phyloP scores from a whole-genome alignment of 2,113 vertebrate genomes.

The Lutjanus erythropterus region DNA sequence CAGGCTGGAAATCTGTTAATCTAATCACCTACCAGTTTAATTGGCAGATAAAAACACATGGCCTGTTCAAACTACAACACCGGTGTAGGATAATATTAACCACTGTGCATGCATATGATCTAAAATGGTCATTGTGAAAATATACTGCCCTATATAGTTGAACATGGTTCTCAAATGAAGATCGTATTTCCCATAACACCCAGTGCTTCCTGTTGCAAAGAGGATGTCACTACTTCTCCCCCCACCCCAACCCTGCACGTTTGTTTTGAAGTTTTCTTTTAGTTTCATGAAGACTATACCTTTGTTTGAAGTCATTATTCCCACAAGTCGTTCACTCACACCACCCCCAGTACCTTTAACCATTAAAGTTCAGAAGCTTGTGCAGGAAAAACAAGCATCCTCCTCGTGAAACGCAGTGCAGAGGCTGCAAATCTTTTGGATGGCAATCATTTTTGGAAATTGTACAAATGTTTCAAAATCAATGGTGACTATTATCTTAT shows the following conservation, averaged over 20 bases:
- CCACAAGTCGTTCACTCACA: neutral
- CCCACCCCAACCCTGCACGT: neutral
- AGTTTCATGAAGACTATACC: neutral
- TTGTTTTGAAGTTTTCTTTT: conserved; percentile 33
- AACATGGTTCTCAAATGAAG: conserved; percentile 17
- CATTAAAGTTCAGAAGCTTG: no score
- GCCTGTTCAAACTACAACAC: neutral
- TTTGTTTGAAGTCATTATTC: conserved; percentile 2
- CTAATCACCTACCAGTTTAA: conserved; percentile 41
- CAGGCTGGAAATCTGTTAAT: conserved; percentile 58
- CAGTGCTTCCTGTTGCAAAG: conserved; percentile 60
- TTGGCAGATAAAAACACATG: conserved; percentile 40
- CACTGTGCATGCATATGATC: neutral
- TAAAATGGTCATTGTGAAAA: neutral
- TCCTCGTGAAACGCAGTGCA: neutral
- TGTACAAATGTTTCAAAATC: neutral
- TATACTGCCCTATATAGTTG: neutral
- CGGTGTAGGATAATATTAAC: neutral
- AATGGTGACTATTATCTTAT: neutral
- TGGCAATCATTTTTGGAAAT: neutral
- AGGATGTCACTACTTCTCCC: conserved; percentile 44
- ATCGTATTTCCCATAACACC: conserved; percentile 44
- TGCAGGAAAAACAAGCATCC: neutral
- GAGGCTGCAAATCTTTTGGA: neutral
- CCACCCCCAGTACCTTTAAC: neutral